These are phyloP conservation scores for Neodiprion virginianus DNA, from an alignment of 1,140 invertebrate species.

Conservation along the genomic window DNA sequence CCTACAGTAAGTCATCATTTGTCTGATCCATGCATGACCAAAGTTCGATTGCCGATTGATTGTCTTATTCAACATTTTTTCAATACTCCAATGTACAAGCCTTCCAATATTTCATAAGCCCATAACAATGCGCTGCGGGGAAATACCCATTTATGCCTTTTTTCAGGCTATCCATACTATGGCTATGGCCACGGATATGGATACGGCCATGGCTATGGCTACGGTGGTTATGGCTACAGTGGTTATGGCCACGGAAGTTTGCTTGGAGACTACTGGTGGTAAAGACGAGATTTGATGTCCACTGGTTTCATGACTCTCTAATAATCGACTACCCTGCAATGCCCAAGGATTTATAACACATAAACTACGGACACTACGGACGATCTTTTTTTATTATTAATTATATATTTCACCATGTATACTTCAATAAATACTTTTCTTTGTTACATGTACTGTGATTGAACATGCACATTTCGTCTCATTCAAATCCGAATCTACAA, in stretches of 20 bases:
- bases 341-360: neutral
- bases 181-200: slow-evolving; percentile 14
- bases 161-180: slow-evolving; percentile 14
- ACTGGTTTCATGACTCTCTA: too few species aligned
- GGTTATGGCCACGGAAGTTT: neutral
- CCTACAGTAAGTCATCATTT: slow-evolving; percentile 9
- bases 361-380: neutral
- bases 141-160: too few species aligned
- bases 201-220: neutral
- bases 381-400: neutral
- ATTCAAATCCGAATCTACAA: too few species aligned
- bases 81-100: too few species aligned
- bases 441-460: neutral
- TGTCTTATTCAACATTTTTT: too few species aligned
- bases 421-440: neutral
- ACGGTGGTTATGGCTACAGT: slow-evolving; percentile 2
- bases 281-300: neutral
- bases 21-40: too few species aligned
- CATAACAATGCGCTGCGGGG: too few species aligned
- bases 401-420: neutral
- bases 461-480: too few species aligned
- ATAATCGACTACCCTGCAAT: neutral
- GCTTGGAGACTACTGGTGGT: slow-evolving; percentile 4
- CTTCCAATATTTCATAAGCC: too few species aligned
- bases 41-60: too few species aligned